Percentiles rank a stretch among this genome's conserved stretches.
Evolutionary conservation across 1,140 invertebrate genomes (phyloP).

Genomic region (Polypedilum vanderplanki): DNA sequence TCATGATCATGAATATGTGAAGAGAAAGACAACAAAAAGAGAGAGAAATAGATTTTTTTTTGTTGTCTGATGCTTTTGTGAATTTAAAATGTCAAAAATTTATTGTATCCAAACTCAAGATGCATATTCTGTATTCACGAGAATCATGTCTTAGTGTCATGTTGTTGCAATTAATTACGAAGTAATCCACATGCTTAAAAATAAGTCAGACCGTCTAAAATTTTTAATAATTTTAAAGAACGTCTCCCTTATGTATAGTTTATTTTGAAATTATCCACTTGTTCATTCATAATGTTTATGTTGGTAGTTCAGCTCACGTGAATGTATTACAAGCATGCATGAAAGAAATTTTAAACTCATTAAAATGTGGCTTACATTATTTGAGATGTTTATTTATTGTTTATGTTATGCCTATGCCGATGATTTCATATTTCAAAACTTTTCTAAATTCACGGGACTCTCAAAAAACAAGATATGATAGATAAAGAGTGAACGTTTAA

Average conservation of each 20-base stretch:
- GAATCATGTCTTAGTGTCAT: background rate
- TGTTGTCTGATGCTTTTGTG: background rate
- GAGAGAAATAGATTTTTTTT: background rate
- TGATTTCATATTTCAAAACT: background rate
- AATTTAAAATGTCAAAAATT: background rate
- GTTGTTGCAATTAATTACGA: constrained; percentile 7
- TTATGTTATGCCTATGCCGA: background rate
- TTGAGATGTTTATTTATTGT: background rate
- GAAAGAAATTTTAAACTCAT: background rate
- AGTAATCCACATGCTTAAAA: background rate
- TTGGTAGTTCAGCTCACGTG: background rate
- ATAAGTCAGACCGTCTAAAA: too few relatives aligned
- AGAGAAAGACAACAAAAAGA: too few relatives aligned
- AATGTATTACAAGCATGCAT: background rate
- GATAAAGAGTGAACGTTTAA: background rate
- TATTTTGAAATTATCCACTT: constrained; percentile 9
- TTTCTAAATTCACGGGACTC: background rate
- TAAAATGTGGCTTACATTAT: background rate
- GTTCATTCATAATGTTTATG: background rate
- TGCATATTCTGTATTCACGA: background rate
- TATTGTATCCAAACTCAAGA: background rate
- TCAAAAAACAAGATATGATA: background rate
- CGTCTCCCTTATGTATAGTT: background rate
- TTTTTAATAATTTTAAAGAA: too few relatives aligned
- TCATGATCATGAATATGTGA: background rate